phyloP scores from a whole-genome alignment of 2,888 invertebrate species.

The Napeogenes sylphis region DNA sequence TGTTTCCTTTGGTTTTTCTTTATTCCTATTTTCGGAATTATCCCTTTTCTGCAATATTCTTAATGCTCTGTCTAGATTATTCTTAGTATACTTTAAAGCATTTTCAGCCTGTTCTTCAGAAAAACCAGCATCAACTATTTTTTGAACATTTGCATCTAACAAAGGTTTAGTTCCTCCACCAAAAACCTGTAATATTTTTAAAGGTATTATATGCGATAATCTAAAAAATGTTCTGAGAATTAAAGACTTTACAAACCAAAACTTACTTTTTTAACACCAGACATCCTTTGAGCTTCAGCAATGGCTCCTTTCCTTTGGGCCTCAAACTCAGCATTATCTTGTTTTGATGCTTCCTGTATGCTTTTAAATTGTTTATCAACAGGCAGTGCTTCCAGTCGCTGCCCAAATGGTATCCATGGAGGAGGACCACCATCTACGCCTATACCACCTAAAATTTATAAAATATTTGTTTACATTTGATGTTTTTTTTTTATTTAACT shows the following conservation, averaged over 20 bases:
- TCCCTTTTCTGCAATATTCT: constrained; percentile 80
- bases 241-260: constrained; percentile 6
- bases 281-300: constrained; percentile 86
- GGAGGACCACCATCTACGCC: constrained; percentile 89
- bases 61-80: constrained; percentile 85
- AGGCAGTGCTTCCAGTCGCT: constrained; percentile 80
- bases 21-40: constrained; percentile 65
- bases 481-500: too few relatives aligned
- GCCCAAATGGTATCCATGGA: constrained; percentile 95
- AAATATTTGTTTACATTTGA: neutral
- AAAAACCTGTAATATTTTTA: constrained; percentile 65
- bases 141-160: constrained; percentile 85
- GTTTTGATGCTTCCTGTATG: constrained; percentile 77
- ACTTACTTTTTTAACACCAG: constrained; percentile 75
- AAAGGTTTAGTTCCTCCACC: constrained; percentile 82
- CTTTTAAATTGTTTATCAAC: constrained; percentile 85
- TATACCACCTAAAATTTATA: constrained; percentile 60
- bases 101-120: constrained; percentile 85
- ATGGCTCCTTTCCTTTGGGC: constrained; percentile 93
- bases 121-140: constrained; percentile 88
- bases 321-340: constrained; percentile 91
- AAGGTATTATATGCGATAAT: neutral
- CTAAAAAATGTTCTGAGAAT: too few relatives aligned
- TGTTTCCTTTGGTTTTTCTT: constrained; percentile 64
- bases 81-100: constrained; percentile 83